These are phyloP conservation scores for Cerceris rybyensis DNA, from an alignment of 2,888 invertebrate species.

Conservation along the genomic window DNA sequence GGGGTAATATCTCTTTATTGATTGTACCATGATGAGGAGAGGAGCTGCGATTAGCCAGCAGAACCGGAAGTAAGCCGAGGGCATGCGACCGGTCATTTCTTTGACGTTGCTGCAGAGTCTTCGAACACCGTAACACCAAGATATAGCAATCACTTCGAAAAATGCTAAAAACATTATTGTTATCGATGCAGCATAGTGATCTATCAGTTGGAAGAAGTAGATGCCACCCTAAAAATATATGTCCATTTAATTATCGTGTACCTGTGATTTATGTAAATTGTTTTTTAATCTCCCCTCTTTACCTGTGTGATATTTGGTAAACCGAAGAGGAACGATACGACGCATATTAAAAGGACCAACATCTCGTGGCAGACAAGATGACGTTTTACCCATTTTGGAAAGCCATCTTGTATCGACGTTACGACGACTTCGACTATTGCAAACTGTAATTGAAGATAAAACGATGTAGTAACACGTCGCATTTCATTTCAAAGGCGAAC, in stretches of 20 bases:
- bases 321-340: constrained; percentile 91
- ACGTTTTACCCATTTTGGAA: constrained; percentile 92
- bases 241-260: not conserved
- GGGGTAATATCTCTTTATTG: not conserved
- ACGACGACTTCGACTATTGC: constrained; percentile 97
- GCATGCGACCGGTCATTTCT: constrained; percentile 93
- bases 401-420: constrained; percentile 96
- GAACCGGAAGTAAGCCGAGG: constrained; percentile 91
- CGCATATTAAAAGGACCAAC: constrained; percentile 91
- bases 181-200: constrained; percentile 96
- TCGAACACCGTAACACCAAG: constrained; percentile 95
- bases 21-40: constrained; percentile 87
- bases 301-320: constrained; percentile 94
- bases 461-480: too few species aligned
- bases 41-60: constrained; percentile 94
- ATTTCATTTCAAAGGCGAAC: too few species aligned
- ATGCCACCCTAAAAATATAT: constrained; percentile 88
- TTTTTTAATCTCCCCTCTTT: constrained; percentile 48
- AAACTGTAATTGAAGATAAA: constrained; percentile 85
- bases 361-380: constrained; percentile 93
- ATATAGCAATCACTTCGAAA: constrained; percentile 95
- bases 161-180: constrained; percentile 96
- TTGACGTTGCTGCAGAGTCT: constrained; percentile 91
- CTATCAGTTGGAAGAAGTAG: constrained; percentile 95
- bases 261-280: not conserved